Conservation (phyloP, 2,113 vertebrate genomes). For the Edolisoma coerulescens region DNA sequence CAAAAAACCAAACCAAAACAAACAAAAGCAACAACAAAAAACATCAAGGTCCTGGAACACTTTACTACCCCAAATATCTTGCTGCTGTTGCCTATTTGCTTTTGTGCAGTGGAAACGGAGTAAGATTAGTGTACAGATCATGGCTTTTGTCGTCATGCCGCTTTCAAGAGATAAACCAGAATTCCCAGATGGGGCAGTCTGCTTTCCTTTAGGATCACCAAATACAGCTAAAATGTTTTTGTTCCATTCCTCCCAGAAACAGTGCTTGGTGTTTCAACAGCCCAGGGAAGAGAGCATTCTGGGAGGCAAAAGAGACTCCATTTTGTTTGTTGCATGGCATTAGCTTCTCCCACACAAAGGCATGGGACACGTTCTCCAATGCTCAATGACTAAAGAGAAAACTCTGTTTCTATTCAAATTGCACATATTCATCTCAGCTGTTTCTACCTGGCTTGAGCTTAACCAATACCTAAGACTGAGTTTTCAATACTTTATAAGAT, state of each 20-base stretch:
- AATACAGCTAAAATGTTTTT: neutral
- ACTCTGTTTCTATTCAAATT: neutral
- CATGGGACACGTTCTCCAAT: neutral
- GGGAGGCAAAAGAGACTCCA: neutral
- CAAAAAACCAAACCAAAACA: neutral
- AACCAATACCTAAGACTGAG: rapidly evolving
- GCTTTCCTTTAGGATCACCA: neutral
- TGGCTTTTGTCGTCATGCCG: neutral
- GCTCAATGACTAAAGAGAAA: neutral
- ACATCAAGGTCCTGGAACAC: neutral
- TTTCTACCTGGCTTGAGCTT: neutral
- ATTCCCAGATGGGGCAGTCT: neutral
- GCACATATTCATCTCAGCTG: neutral
- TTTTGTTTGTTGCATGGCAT: neutral
- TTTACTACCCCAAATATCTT: neutral
- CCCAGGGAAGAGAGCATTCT: neutral
- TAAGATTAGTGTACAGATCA: neutral
- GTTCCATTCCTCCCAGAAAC: neutral
- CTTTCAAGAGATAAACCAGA: neutral
- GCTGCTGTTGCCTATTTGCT: neutral
- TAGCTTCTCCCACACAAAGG: neutral
- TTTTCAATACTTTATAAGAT: neutral
- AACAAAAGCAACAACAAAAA: neutral
- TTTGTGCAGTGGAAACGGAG: neutral
- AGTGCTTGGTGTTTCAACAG: neutral